Evolutionary conservation across 2,113 vertebrate genomes (phyloP).

Genomic region (Mellivora capensis): DNA sequence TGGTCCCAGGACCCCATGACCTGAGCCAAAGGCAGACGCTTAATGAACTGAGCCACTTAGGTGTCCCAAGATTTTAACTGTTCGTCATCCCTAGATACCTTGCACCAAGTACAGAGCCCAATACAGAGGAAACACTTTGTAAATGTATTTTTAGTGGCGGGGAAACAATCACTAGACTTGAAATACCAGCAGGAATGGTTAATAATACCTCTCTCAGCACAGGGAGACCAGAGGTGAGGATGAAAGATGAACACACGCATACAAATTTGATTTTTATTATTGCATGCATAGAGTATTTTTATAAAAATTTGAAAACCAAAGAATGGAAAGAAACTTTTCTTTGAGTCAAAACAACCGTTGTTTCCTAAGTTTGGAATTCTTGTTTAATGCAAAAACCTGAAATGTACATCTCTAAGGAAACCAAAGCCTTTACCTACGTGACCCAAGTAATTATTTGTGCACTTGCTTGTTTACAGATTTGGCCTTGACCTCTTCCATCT

Average conservation of each 20-base stretch:
- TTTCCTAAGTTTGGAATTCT: constrained; percentile 11
- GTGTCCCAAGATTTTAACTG: not conserved
- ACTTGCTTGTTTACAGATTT: not conserved
- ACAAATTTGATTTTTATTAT: not conserved
- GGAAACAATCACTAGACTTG: not conserved
- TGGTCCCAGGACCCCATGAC: not conserved
- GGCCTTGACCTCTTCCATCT: not conserved
- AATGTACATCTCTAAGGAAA: constrained; percentile 13
- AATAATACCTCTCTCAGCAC: not conserved
- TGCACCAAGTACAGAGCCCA: not conserved
- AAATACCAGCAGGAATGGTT: not conserved
- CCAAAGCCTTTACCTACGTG: not conserved
- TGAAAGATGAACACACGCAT: not conserved
- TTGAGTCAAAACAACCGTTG: not conserved
- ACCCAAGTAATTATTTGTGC: not conserved
- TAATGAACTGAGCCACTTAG: not conserved
- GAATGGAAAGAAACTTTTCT: not conserved
- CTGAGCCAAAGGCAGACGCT: not conserved
- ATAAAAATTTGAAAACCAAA: not conserved
- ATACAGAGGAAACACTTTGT: not conserved
- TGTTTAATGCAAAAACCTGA: not conserved
- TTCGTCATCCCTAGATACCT: not conserved
- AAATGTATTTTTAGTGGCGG: not conserved
- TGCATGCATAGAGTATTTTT: not conserved
- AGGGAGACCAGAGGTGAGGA: not conserved